Evolutionary conservation across 1,140 invertebrate species (phyloP), one percentile per base, ranked within the genome.

Genomic region (Andrena cerasifolii): DNA sequence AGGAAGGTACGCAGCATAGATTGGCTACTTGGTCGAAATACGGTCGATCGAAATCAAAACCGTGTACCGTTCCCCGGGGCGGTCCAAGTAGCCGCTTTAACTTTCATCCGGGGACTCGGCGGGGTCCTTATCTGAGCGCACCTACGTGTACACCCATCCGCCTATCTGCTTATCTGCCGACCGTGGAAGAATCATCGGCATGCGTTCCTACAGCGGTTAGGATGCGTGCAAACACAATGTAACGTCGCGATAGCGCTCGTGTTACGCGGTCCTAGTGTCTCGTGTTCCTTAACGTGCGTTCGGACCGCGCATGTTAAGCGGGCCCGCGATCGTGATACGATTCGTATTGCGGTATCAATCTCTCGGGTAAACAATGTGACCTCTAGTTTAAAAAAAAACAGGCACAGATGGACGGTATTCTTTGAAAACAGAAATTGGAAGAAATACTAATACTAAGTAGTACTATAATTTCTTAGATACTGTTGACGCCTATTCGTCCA

Each of bases 221-320:
- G 70, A 85, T 84, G 63, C 77, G 76, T 82, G 82, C 83, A 85
- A 84, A 85, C 82, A 81, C 84, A 85, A 84, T 85, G 82, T 85
- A 75, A 85, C 36, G 74, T 82, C 70, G 79, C 83, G 79, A 85
- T 85, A 81, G 53, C 79, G 65, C 65, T 62, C 72, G 78, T 71
- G 79, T 79, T 61, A 67, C 72, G 79, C 67, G 75, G 51, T 54
- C 49, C 80, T 85, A 75, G 70, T 65, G 78, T 58, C 58, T 62
- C 33, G 65, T 61, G 72, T 78, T 76, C 53, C 78, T 84, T 65
- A 73, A 76, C 54, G 47, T 77, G 10, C 26, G 43, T 49, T 51
- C 51, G 51, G 36, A 54, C 62, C 49, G 45, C 18, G 62, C 56
- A 76, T 65, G 58, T 68, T 67, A 75, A 75, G 63, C 63, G 43